Percentiles rank a stretch among this genome's conserved stretches.
phyloP scores from a whole-genome alignment of 2,888 invertebrate species.

The Spicauda simplicius region DNA sequence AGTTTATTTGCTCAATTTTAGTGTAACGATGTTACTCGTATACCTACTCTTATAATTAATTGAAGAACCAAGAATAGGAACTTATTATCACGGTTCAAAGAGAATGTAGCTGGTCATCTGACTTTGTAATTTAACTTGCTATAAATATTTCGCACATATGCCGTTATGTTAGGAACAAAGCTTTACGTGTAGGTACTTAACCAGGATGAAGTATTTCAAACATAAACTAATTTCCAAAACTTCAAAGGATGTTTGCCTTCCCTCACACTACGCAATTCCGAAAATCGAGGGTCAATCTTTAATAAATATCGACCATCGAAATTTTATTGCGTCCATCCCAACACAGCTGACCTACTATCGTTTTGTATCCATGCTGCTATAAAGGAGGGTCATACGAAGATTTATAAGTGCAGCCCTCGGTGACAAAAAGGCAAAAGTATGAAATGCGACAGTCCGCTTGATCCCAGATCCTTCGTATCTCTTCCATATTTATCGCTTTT shows the following conservation, averaged over 20 bases:
- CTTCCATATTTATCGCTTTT: constrained; percentile 47
- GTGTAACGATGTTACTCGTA: not conserved
- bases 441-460: constrained; percentile 59
- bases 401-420: constrained; percentile 65
- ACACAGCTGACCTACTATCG: constrained; percentile 66
- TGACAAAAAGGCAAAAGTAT: constrained; percentile 66
- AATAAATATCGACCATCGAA: constrained; percentile 62
- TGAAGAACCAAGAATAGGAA: not conserved
- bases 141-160: not conserved
- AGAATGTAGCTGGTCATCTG: not conserved
- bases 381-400: constrained; percentile 70
- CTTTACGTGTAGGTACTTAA: not conserved
- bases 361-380: constrained; percentile 58
- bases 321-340: constrained; percentile 68
- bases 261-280: constrained; percentile 25
- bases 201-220: not conserved
- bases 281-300: constrained; percentile 52
- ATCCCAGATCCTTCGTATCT: constrained; percentile 43
- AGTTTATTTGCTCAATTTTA: constrained; percentile 36
- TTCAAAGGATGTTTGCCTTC: constrained; percentile 20
- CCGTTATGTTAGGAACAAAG: not conserved
- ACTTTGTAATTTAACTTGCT: not conserved
- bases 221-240: constrained; percentile 27
- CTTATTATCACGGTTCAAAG: not conserved
- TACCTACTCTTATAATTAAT: not conserved